phyloP scores from a whole-genome alignment of 2,888 invertebrate species.

The Drosophila trichaetosa region DNA sequence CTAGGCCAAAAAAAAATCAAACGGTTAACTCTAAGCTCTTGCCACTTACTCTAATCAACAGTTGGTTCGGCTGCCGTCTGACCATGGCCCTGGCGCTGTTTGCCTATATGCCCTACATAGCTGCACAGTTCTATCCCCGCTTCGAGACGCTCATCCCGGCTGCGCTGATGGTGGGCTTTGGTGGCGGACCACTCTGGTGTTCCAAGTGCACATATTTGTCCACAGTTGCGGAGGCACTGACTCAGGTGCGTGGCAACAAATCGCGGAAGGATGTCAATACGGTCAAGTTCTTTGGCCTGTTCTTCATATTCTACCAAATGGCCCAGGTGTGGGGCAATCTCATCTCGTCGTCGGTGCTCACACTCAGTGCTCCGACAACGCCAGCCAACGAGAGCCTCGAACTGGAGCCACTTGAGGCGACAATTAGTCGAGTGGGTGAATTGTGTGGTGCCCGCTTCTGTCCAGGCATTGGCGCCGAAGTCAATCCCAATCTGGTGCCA shows the following conservation, averaged over 20 bases:
- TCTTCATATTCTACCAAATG: constrained; percentile 98
- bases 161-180: constrained; percentile 86
- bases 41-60: constrained; percentile 80
- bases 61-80: constrained; percentile 96
- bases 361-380: constrained; percentile 53
- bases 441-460: constrained; percentile 92
- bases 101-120: constrained; percentile 96
- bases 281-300: constrained; percentile 96
- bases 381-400: constrained; percentile 52
- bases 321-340: constrained; percentile 98
- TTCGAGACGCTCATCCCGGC: constrained; percentile 94
- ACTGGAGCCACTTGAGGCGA: constrained; percentile 52
- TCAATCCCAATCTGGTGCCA: constrained; percentile 89
- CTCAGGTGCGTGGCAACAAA: constrained; percentile 87
- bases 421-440: constrained; percentile 85
- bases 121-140: constrained; percentile 94
- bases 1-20: constrained; percentile 20
- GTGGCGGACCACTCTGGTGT: constrained; percentile 97
- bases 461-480: constrained; percentile 86
- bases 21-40: constrained; percentile 15
- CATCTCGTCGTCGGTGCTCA: constrained; percentile 90
- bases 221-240: constrained; percentile 92
- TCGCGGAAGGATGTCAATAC: constrained; percentile 91
- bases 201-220: constrained; percentile 97
- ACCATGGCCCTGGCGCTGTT: constrained; percentile 93